Evolutionary conservation across 2,113 vertebrate genomes (phyloP).

Genomic region (Hippolais icterina): DNA sequence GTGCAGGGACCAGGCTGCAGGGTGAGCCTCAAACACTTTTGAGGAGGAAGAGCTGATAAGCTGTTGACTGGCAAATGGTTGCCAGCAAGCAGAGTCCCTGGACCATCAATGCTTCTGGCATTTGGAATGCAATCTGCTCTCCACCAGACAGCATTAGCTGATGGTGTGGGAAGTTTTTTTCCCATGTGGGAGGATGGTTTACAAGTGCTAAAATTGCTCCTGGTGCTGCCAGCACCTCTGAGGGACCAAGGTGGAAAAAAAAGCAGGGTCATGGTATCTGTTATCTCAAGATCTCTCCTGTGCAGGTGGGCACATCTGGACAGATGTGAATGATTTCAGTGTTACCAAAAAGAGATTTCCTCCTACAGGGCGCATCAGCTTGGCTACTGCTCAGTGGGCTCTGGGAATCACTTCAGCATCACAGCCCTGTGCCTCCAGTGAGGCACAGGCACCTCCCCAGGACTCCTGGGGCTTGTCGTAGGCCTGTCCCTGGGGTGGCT

Average conservation of each 20-base stretch:
- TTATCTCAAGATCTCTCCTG: background rate
- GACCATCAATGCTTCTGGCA: background rate
- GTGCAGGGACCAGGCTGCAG: background rate
- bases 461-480: background rate
- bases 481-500: background rate
- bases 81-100: background rate
- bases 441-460: fast-evolving
- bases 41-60: background rate
- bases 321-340: background rate
- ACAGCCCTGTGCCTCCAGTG: background rate
- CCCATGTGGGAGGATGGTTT: background rate
- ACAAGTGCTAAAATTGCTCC: background rate
- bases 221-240: background rate
- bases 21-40: background rate
- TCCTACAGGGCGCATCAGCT: background rate
- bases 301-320: fast-evolving
- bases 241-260: background rate
- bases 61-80: fast-evolving
- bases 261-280: background rate
- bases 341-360: background rate
- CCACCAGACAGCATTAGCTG: background rate
- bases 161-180: fast-evolving
- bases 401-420: background rate
- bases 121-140: background rate
- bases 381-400: background rate